Conservation (phyloP, 2,113 vertebrate genomes). For the Madoqua kirkii region DNA sequence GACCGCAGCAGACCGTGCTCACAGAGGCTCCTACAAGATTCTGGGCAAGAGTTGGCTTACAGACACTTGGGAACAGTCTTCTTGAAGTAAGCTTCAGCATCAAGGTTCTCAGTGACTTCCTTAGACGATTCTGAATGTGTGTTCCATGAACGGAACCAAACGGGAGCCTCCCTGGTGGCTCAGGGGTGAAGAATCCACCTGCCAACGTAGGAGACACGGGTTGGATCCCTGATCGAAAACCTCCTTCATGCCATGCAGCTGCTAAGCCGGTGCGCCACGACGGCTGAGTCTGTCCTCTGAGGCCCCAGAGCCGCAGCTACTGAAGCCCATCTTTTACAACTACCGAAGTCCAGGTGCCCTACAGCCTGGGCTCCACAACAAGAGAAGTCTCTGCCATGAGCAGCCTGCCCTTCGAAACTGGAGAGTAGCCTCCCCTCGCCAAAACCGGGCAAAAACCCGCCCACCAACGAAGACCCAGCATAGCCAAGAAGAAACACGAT, state of each 20-base stretch:
- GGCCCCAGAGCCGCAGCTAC: accelerated
- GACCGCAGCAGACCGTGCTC: accelerated
- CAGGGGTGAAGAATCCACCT: not conserved
- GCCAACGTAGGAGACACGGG: accelerated
- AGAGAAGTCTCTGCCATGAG: not conserved
- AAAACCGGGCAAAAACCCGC: not conserved
- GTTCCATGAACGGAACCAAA: not conserved
- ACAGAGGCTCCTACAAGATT: not conserved
- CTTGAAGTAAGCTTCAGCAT: not conserved
- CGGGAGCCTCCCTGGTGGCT: not conserved
- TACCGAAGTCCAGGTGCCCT: not conserved
- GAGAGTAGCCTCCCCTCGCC: not conserved
- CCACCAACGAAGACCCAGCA: not conserved
- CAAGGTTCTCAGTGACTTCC: not conserved
- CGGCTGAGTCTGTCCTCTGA: accelerated
- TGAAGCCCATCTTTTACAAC: not conserved
- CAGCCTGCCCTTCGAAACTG: not conserved
- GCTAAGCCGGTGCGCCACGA: accelerated
- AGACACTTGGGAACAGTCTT: not conserved
- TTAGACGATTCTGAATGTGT: not conserved
- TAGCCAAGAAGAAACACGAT: not conserved
- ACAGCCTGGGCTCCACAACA: not conserved
- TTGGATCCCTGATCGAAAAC: not conserved
- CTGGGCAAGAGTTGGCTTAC: not conserved
- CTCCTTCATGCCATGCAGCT: not conserved